Base-by-base conservation (phyloP, 2,888 invertebrate genomes). In the Gasteruption jaculator region DNA sequence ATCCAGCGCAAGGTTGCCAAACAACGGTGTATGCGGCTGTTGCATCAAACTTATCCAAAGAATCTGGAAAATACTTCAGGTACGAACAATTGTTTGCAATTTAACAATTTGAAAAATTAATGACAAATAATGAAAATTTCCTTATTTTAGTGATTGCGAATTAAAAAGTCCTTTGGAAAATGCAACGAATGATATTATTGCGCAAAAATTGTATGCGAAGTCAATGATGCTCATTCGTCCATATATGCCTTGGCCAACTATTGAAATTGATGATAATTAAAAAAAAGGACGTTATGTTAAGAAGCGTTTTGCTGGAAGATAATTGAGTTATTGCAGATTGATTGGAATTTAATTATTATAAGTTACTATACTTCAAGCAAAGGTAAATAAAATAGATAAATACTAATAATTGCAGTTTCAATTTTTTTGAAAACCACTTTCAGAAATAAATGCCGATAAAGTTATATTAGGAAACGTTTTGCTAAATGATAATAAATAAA, bases 31-130 rank as follows among this genome's bases (percentile, higher is more conserved):
- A 80, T 59, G 75, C 79, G 40, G 81, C 82, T 4, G 74, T 85
- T 10, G 79, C 81, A 57, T 77, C 80, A n/a, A 72, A 74, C 38
- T 68, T 85, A 44, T 74, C 76, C 44, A 72, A 73, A 43, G 73
- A 76, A 5, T 74, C 79, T 18, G 86, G 86, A 48, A 77, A 79
- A 70, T 82, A 81, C 66, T 82, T 82, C 65, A 81, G 79, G 86
- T 86, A 72, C 61, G 46, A 22, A 22, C 33, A 31, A 26, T 31
- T 41, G 16, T 24, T 2, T 38, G 12, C 15, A 10, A 27, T 30
- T 36, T 10, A 4, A 21, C 21, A 18, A 20, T 6, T 40, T 6
- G 7, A 22, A 25, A 22, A 5, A 41, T 29, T 38, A 27, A 15
- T 25, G 18, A 11, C 10, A 33, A 26, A 3, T 10, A 25, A 2